Evolutionary conservation across 2,888 invertebrate genomes (phyloP).

Genomic region (Arge pagana): DNA sequence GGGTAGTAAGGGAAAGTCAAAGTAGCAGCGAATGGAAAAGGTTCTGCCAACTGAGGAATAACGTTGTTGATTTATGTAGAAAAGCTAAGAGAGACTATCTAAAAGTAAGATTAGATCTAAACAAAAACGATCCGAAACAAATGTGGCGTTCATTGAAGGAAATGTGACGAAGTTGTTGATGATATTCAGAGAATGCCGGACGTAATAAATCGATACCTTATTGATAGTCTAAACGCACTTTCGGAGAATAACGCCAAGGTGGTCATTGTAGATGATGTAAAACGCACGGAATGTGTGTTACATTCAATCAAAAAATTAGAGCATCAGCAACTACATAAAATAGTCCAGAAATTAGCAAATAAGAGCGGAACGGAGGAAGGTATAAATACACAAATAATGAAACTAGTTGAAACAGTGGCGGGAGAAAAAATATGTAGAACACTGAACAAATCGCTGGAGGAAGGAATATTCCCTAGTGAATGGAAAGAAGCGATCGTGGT

Average conservation of each 20-base stretch:
- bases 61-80: neutral
- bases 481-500: conserved; percentile 23
- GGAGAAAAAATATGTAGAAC: conserved; percentile 3
- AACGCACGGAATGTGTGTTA: neutral
- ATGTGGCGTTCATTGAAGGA: conserved; percentile 19
- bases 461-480: conserved; percentile 9
- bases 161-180: conserved; percentile 1
- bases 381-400: neutral
- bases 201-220: neutral
- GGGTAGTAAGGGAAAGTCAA: conserved; percentile 2
- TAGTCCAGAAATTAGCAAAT: neutral
- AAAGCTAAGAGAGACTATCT: conserved; percentile 4
- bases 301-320: neutral
- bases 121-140: conserved; percentile 1
- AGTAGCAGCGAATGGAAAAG: no score
- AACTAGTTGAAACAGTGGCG: neutral
- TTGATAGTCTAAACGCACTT: neutral
- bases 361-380: neutral
- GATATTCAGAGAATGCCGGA: neutral
- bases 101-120: neutral
- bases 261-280: conserved; percentile 8
- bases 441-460: conserved; percentile 11
- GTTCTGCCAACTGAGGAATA: conserved; percentile 5
- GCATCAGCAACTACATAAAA: neutral
- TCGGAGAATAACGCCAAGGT: neutral